phyloP scores from a whole-genome alignment of 2,113 vertebrate genomes.

The Ovibos moschatus region DNA sequence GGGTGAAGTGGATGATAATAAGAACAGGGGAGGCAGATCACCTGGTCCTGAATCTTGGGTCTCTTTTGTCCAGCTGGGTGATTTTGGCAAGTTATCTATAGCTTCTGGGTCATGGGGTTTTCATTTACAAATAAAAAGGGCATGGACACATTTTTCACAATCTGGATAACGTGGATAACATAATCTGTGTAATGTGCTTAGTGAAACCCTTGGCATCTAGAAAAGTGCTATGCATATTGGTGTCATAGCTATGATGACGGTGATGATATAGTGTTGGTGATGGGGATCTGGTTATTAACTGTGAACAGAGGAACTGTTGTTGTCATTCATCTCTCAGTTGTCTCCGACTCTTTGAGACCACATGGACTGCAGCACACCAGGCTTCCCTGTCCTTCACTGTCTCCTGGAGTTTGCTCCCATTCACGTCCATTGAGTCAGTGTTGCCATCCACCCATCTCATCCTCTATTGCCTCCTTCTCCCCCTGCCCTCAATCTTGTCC shows the following conservation, averaged over 20 bases:
- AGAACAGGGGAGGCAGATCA: background rate
- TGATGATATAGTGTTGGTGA: fast-evolving
- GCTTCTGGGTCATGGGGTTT: background rate
- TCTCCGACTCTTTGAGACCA: background rate
- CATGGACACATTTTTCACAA: background rate
- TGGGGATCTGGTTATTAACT: background rate
- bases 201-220: background rate
- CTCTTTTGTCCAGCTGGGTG: background rate
- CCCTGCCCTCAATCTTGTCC: background rate
- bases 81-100: background rate
- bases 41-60: background rate
- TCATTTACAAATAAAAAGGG: background rate
- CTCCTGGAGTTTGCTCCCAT: background rate
- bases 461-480: background rate
- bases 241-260: background rate
- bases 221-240: background rate
- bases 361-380: background rate
- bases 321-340: background rate
- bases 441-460: background rate
- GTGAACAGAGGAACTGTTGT: background rate
- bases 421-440: background rate
- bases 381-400: background rate
- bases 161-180: background rate
- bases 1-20: background rate
- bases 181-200: background rate